A percentile compares a stretch with the other conserved stretches of the same genome.
Evolutionary conservation across 2,113 vertebrate genomes (phyloP).

Genomic region (Oryctolagus cuniculus): DNA sequence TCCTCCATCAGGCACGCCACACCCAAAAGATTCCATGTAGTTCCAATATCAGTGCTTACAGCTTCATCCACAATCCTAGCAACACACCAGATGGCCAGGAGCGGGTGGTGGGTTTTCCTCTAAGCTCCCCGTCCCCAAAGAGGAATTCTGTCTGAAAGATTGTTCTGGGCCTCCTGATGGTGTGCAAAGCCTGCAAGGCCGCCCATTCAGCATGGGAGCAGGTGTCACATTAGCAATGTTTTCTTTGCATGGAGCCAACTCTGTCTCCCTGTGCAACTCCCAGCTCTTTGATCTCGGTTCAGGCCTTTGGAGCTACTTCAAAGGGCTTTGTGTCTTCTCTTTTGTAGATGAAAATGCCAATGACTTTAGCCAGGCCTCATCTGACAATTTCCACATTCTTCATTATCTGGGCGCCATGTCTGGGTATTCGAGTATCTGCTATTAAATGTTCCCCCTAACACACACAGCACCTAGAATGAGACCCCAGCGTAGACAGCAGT

Average conservation of each 20-base stretch:
- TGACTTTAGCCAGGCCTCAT: neutral
- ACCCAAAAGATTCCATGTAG: conserved; percentile 52
- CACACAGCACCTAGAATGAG: neutral
- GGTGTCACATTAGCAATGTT: neutral
- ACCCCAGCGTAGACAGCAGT: neutral
- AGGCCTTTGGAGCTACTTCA: neutral
- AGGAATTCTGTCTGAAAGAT: conserved; percentile 27
- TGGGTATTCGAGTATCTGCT: neutral
- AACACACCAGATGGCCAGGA: neutral
- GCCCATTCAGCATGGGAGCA: neutral
- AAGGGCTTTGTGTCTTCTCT: neutral
- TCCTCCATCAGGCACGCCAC: neutral
- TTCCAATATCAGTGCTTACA: neutral
- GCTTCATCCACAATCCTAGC: neutral
- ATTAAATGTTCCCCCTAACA: neutral
- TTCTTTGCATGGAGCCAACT: neutral
- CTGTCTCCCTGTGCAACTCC: neutral
- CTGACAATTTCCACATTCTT: neutral
- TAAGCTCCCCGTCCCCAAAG: neutral
- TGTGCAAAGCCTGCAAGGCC: neutral
- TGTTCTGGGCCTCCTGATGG: neutral
- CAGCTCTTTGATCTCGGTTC: neutral
- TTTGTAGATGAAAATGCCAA: too few species aligned
- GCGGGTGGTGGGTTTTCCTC: neutral
- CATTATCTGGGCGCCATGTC: neutral